Evolutionary conservation across 1,140 invertebrate species (phyloP).

Genomic region (Drosophila lacteicornis): DNA sequence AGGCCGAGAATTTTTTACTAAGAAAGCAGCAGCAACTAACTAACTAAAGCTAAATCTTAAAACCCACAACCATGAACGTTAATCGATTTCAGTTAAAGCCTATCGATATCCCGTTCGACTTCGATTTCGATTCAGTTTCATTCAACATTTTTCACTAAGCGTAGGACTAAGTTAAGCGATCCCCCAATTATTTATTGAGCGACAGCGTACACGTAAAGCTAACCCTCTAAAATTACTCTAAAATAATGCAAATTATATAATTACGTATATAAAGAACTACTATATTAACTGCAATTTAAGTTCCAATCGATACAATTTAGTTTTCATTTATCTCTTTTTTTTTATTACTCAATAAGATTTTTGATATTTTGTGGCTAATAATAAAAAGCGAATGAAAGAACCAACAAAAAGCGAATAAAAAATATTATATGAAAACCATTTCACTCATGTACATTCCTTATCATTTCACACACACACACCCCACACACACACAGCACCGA

Average conservation of each 20-base stretch:
- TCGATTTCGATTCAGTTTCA: slow-evolving; percentile 7
- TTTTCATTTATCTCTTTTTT: slow-evolving; percentile 54
- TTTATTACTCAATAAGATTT: slow-evolving; percentile 35
- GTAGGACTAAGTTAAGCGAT: slow-evolving; percentile 40
- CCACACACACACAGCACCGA: slow-evolving; percentile 20
- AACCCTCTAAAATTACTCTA: slow-evolving; percentile 42
- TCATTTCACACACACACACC: slow-evolving; percentile 18
- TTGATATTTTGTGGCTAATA: slow-evolving; percentile 46
- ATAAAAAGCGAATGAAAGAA: slow-evolving; percentile 32
- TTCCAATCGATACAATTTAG: slow-evolving; percentile 75
- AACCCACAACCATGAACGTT: not conserved
- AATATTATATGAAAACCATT: slow-evolving; percentile 46
- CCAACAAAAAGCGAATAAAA: slow-evolving; percentile 52
- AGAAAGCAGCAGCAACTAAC: slow-evolving; percentile 46
- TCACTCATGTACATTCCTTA: slow-evolving; percentile 59
- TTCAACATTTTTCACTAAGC: slow-evolving; percentile 17
- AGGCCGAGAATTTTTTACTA: slow-evolving; percentile 35
- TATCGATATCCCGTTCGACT: not conserved
- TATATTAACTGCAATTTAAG: slow-evolving; percentile 73
- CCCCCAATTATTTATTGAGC: slow-evolving; percentile 52
- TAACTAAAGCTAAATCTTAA: slow-evolving; percentile 41
- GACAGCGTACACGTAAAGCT: slow-evolving; percentile 7
- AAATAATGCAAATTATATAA: slow-evolving; percentile 41
- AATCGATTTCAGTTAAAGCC: slow-evolving; percentile 17
- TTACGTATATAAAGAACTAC: slow-evolving; percentile 28